Evolutionary conservation across 2,888 invertebrate species (phyloP).

Genomic region (Heliconius sara): DNA sequence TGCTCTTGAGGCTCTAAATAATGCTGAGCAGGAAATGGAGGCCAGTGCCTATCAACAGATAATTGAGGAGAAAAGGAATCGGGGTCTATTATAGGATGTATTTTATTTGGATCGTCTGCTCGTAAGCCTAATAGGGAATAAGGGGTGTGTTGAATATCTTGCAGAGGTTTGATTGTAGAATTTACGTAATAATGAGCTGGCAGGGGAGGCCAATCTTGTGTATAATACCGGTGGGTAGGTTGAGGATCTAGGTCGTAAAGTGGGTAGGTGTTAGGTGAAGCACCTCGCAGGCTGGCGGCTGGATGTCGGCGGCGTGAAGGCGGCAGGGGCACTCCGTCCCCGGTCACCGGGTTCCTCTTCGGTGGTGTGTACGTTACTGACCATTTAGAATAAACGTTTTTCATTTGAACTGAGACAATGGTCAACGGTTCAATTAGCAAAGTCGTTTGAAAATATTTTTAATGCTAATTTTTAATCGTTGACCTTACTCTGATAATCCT

Average conservation of each 20-base stretch:
- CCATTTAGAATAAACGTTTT: constrained; percentile 80
- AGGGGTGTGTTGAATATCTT: constrained; percentile 63
- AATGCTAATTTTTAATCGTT: constrained; percentile 4
- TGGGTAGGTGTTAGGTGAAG: constrained; percentile 59
- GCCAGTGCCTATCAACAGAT: constrained; percentile 74
- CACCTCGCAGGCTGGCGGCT: constrained; percentile 80
- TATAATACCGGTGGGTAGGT: constrained; percentile 74
- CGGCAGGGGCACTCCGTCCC: constrained; percentile 84
- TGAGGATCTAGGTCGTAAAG: constrained; percentile 62
- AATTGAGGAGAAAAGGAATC: constrained; percentile 73
- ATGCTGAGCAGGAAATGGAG: constrained; percentile 78
- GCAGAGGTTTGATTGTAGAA: constrained; percentile 66
- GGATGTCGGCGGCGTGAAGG: constrained; percentile 80
- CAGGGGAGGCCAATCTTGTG: constrained; percentile 72
- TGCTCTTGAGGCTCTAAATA: constrained; percentile 71
- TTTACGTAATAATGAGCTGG: constrained; percentile 77
- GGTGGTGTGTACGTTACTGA: constrained; percentile 79
- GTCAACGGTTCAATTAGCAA: constrained; percentile 34
- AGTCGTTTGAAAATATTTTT: neutral
- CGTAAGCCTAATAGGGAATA: constrained; percentile 75
- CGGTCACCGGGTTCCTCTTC: constrained; percentile 86
- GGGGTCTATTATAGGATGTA: constrained; percentile 69
- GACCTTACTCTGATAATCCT: neutral
- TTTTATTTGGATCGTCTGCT: constrained; percentile 67
- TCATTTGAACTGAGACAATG: constrained; percentile 62